phyloP scores from a whole-genome alignment of 2,888 invertebrate species.

The Platycheirus rosarum region DNA sequence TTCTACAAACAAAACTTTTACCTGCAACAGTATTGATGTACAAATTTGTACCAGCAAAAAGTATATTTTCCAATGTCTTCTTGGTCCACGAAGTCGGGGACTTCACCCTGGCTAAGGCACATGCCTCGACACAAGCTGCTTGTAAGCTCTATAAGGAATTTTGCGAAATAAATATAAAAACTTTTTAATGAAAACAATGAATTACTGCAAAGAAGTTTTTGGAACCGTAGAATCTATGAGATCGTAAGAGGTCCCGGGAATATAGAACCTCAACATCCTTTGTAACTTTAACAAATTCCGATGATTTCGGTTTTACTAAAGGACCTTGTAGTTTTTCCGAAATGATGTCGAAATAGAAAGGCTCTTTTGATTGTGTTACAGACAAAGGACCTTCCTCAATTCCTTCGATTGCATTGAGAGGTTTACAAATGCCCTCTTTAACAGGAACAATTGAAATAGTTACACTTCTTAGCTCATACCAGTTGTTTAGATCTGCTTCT shows the following conservation, averaged over 20 bases:
- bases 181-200: not conserved
- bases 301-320: not conserved
- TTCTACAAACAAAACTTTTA: constrained; percentile 17
- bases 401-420: not conserved
- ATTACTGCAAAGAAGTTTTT: constrained; percentile 62
- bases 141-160: constrained; percentile 62
- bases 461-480: constrained; percentile 67
- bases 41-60: constrained; percentile 45
- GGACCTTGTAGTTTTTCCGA: constrained; percentile 22
- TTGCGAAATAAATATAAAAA: not conserved
- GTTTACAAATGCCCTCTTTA: constrained; percentile 51
- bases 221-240: constrained; percentile 57
- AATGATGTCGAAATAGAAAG: constrained; percentile 36
- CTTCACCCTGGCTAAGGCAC: constrained; percentile 61
- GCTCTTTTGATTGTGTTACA: not conserved
- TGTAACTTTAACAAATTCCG: constrained; percentile 2
- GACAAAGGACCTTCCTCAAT: not conserved
- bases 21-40: constrained; percentile 72
- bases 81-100: constrained; percentile 59
- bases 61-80: constrained; percentile 58
- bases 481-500: constrained; percentile 39
- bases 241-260: constrained; percentile 23
- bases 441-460: constrained; percentile 50
- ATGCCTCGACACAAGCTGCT: constrained; percentile 70
- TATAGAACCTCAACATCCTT: constrained; percentile 42